Evolutionary conservation across 2,888 invertebrate genomes (phyloP), one percentile per base, ranked within the genome.

Genomic region (Oligia strigilis): DNA sequence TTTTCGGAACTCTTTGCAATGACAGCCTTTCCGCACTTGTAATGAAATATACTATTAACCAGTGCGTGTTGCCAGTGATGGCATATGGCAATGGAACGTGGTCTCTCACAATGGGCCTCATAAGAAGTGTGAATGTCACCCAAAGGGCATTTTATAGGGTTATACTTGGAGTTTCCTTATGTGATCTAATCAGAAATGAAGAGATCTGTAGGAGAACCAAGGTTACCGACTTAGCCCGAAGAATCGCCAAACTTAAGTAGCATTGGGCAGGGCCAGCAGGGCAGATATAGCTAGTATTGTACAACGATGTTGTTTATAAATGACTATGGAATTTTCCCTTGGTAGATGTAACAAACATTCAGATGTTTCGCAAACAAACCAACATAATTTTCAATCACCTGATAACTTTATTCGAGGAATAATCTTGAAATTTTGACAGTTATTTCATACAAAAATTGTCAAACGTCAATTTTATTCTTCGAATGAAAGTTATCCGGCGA

Each of bases 261-360:
- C 14, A 62, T 6, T 14, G 17, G 29, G 14, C 5, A 62, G 29
- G 14, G 14, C 14, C 8, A 17, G 14, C 2, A 62, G 62, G 14
- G 14, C 14, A 62, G 2, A 23, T 29, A 69, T 19, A 29, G 29
- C 29, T 29, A 69, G 6, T 71, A 71, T 73, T 36, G 40, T 74
- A 19, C n/a, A 72, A 52, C n/a, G 13, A n/a, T 72, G 4, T 3
- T 52, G 72, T 5, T 72, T n/a, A 19, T 72, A 40, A 13, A 14
- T 72, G 9, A n/a, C 40, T 72, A n/a, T 74, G 8, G 11, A 60
- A 19, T 36, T 5, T 77, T 76, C 23, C 13, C 17, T 55, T 76
- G 13, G 17, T 49, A 70, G 23, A 23, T 70, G 14, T 8, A 70
- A 36, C 8, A 70, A 52, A 29, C 2, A 52, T 52, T 70, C 36